Base-by-base conservation (phyloP, 2,113 vertebrate species). In the Prinia subflava region DNA sequence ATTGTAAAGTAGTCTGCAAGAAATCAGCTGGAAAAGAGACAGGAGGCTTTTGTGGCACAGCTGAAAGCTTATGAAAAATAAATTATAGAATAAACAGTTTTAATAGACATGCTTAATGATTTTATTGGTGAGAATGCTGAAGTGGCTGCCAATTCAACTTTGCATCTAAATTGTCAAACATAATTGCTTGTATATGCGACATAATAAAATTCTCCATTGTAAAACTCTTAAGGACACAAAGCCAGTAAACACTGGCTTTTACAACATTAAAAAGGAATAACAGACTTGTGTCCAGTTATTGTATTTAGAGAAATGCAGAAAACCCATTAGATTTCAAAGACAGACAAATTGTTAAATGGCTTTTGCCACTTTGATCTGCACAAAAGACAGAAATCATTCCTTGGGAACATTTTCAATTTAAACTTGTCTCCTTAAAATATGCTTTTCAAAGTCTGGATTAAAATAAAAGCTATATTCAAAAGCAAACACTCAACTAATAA, bases 231-330 rank as follows among this genome's bases (percentile, higher is more conserved):
- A 97, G 94, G 96, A 97, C 25, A 5, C n/a, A n/a, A n/a, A n/a
- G n/a, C n/a, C n/a, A n/a, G n/a, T n/a, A n/a, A n/a, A 78, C 52
- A 89, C 35, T 75, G 65, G 52, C 41, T 96, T 97, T 97, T 96
- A 94, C 79, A 89, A 87, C 83, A 96, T 94, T 97, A 95, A 95
- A 97, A 97, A 95, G 87, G 97, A 97, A 95, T 97, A 96, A 97
- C 13, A 89, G 76, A 80, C 91, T 96, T 87, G 57, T 91, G 69
- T 79, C 92, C 78, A 76, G 82, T 96, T 96, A 94, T 77, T 97
- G 89, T 90, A 56, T 95, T 97, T 95, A 91, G 89, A 96, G 76
- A 93, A 94, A 95, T 41, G 87, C 63, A 95, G 83, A 87, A 94
- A 97, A 81, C 11, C 83, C 94, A 97, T 97, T 96, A 97, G 86